Evolutionary conservation across 2,797 vertebrate species (phyloP).

Genomic region (Lagothrix lagotricha): DNA sequence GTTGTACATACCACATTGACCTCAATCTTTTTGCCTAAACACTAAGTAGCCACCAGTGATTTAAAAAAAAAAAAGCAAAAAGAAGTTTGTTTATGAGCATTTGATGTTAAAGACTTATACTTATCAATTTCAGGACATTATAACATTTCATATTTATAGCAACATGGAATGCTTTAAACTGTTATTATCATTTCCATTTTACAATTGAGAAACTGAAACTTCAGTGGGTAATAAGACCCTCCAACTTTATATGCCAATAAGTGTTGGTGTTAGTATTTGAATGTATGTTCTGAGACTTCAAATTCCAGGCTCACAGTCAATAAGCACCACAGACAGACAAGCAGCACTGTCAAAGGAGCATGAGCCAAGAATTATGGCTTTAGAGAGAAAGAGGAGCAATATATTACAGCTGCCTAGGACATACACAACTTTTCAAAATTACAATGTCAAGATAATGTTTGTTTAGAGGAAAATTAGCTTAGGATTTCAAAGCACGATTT

Average conservation of each 20-base stretch:
- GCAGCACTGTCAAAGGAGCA: no score
- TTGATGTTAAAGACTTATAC: neutral
- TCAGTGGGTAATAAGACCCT: neutral
- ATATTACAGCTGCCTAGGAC: neutral
- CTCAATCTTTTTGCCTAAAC: neutral
- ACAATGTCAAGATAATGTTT: neutral
- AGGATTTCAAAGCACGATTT: neutral
- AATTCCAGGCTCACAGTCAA: neutral
- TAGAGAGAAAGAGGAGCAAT: neutral
- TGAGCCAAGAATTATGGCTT: neutral
- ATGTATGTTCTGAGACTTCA: neutral
- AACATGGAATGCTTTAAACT: neutral
- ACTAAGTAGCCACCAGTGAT: neutral
- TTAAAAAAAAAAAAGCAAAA: neutral
- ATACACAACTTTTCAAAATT: neutral
- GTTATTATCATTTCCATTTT: neutral
- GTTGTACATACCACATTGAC: neutral
- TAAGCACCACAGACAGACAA: neutral
- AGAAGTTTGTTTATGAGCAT: neutral
- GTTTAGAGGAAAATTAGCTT: constrained; percentile 2
- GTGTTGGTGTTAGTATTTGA: neutral
- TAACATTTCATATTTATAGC: neutral
- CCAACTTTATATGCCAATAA: neutral
- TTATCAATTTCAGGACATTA: neutral
- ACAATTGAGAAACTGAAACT: neutral